Conservation (phyloP, 2,797 vertebrate genomes). For the Centroberyx gerrardi region DNA sequence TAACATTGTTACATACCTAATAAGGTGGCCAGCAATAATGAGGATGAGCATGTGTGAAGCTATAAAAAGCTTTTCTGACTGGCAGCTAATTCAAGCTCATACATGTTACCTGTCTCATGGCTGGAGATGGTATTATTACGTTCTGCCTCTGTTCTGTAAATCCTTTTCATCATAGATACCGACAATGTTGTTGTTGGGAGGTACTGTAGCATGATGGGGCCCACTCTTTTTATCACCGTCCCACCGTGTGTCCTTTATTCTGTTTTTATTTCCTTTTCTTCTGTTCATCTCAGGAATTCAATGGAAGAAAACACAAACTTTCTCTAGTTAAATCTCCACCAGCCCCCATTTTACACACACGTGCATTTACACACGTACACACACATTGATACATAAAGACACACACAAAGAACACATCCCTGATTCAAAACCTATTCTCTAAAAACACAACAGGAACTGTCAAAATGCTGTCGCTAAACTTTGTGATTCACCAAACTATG, state of each 20-base stretch:
- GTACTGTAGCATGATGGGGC: constrained; percentile 30
- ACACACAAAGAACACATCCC: constrained; percentile 42
- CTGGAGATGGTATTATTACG: constrained; percentile 33
- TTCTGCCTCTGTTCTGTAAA: constrained; percentile 42
- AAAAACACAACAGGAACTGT: constrained; percentile 70
- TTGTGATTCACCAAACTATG: constrained; percentile 71
- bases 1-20: constrained; percentile 4
- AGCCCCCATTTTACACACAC: constrained; percentile 42
- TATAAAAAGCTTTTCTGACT: constrained; percentile 57
- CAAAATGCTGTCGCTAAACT: constrained; percentile 63
- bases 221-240: constrained; percentile 53
- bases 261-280: constrained; percentile 45
- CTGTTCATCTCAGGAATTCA: constrained; percentile 25
- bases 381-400: constrained; percentile 15
- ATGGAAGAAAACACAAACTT: constrained; percentile 40
- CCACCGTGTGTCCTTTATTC: constrained; percentile 46
- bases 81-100: constrained; percentile 52
- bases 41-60: constrained; percentile 28
- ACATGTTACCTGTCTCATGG: constrained; percentile 58
- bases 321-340: constrained; percentile 39
- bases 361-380: constrained; percentile 3
- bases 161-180: constrained; percentile 62
- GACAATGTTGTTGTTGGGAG: constrained; percentile 39
- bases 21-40: constrained; percentile 14
- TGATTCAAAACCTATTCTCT: constrained; percentile 51